phyloP scores from a whole-genome alignment of 1,140 invertebrate species.

The Microplitis demolitor region DNA sequence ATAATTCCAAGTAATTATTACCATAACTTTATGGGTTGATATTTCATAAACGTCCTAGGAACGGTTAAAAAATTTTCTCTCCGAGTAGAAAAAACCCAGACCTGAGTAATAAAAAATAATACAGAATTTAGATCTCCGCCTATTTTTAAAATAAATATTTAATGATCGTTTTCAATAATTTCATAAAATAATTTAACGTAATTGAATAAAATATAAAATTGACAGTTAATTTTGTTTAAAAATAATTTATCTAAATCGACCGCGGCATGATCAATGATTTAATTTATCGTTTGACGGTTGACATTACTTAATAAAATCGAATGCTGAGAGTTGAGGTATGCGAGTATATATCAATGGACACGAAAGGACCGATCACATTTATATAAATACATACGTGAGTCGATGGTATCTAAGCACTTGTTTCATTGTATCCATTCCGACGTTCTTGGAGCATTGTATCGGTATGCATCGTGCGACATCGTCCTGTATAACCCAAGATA shows the following conservation, averaged over 20 bases:
- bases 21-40: too few species aligned
- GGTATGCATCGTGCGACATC: slow-evolving; percentile 29
- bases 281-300: not conserved
- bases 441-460: slow-evolving; percentile 20
- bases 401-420: slow-evolving; percentile 20
- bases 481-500: not conserved
- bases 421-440: slow-evolving; percentile 15
- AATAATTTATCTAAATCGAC: not conserved
- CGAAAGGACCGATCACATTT: not conserved
- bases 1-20: too few species aligned
- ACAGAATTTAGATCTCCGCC: too few species aligned
- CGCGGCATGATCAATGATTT: not conserved
- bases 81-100: too few species aligned
- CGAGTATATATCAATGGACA: not conserved
- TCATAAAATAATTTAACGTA: too few species aligned
- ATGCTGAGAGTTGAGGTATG: not conserved
- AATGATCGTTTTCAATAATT: too few species aligned
- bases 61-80: too few species aligned
- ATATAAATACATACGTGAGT: slow-evolving; percentile 7
- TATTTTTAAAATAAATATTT: too few species aligned
- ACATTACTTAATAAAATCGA: slow-evolving; percentile 9
- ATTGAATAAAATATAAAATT: too few species aligned
- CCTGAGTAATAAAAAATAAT: too few species aligned
- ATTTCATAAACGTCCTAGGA: too few species aligned
- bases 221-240: too few species aligned